Evolutionary conservation across 2,888 invertebrate species (phyloP).

Genomic region (Ophion obscuratus): DNA sequence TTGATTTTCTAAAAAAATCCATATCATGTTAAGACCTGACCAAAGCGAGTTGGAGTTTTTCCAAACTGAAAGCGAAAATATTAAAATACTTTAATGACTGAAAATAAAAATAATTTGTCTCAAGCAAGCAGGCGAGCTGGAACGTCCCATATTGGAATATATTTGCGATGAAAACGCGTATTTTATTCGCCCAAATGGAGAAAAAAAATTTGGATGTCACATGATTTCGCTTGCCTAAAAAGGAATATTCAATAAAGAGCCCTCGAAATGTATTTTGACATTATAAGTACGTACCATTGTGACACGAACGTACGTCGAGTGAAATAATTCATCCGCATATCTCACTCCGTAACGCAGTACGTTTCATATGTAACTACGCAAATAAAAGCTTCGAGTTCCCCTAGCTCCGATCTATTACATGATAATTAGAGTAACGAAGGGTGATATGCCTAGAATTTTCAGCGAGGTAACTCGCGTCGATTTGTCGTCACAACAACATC

Average conservation of each 20-base stretch:
- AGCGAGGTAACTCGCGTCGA: slow-evolving; percentile 47
- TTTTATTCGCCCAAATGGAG: neutral
- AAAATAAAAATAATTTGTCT: no score
- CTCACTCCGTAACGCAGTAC: slow-evolving; percentile 44
- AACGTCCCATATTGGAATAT: no score
- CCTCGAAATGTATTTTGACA: neutral
- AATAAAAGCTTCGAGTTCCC: slow-evolving; percentile 76
- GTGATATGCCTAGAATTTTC: slow-evolving; percentile 70
- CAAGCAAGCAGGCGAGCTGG: no score
- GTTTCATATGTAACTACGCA: slow-evolving; percentile 62
- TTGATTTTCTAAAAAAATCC: neutral
- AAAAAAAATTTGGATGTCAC: neutral
- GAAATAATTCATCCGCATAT: slow-evolving; percentile 40
- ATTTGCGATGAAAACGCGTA: neutral
- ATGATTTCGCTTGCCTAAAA: neutral
- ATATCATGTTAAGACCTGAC: no score
- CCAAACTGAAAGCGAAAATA: neutral
- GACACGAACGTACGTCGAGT: slow-evolving; percentile 7
- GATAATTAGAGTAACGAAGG: slow-evolving; percentile 78
- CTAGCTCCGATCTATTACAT: slow-evolving; percentile 76
- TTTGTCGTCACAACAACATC: slow-evolving; percentile 43
- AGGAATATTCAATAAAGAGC: neutral
- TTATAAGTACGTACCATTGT: slow-evolving; percentile 3
- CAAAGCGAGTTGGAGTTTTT: neutral
- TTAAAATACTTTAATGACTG: no score